Evolutionary conservation across 2,888 invertebrate genomes (phyloP).

Genomic region (Sympetrum striolatum): DNA sequence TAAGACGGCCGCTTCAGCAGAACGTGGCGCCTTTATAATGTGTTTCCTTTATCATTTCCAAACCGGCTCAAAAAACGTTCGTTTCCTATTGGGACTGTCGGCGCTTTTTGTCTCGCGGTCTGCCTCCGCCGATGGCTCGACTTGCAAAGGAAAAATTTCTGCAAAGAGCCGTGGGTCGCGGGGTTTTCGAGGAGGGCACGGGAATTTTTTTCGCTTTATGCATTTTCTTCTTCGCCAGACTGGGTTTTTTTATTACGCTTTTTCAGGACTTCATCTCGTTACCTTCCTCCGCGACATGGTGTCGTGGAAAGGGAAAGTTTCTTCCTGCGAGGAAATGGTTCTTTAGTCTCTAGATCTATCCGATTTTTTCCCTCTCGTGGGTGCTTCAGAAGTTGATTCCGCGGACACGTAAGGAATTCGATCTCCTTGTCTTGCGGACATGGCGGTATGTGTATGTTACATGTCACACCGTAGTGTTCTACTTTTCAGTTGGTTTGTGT

Average conservation of each 20-base stretch:
- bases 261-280: neutral
- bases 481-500: no score
- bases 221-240: neutral
- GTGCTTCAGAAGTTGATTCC: no score
- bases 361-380: no score
- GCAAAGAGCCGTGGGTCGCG: neutral
- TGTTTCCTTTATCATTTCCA: neutral
- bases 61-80: neutral
- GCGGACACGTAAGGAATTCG: no score
- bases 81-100: neutral
- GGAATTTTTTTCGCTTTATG: neutral
- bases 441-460: no score
- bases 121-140: neutral
- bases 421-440: neutral
- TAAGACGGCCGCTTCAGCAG: neutral
- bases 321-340: neutral
- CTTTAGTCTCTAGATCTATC: neutral
- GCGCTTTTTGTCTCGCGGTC: neutral
- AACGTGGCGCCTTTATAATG: neutral
- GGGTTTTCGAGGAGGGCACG: neutral
- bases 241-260: neutral
- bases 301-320: neutral
- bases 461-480: no score
- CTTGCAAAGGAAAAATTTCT: neutral
- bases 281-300: neutral